These are phyloP conservation scores for Aspidoscelis tigris DNA, from an alignment of 2,113 vertebrate species.

Conservation along the genomic window DNA sequence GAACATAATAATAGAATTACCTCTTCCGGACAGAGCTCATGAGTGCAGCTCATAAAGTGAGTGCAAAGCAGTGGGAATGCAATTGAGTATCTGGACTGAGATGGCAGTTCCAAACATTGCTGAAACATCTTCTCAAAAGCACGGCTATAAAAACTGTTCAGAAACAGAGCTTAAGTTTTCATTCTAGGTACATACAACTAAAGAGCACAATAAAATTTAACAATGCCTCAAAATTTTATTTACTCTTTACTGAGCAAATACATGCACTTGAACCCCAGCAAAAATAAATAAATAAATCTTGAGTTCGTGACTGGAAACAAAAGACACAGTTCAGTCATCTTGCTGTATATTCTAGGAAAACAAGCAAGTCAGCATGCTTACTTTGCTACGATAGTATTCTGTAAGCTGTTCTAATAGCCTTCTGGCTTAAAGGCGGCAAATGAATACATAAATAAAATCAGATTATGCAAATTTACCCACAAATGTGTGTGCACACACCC, in stretches of 20 bases:
- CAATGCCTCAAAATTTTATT: background rate
- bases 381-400: too few relatives aligned
- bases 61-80: constrained; percentile 97
- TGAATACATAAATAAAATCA: too few relatives aligned
- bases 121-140: constrained; percentile 99
- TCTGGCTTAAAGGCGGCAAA: too few relatives aligned
- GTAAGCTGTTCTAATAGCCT: background rate
- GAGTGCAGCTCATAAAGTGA: constrained; percentile 99
- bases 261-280: background rate
- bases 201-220: background rate
- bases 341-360: background rate
- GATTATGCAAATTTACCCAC: too few relatives aligned
- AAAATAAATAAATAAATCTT: background rate
- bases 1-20: constrained; percentile 73
- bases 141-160: constrained; percentile 94
- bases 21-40: constrained; percentile 97
- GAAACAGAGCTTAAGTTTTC: constrained; percentile 56
- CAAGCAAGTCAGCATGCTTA: background rate
- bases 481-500: too few relatives aligned
- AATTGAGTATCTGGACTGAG: constrained; percentile 96
- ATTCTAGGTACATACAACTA: constrained; percentile 6
- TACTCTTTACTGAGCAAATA: background rate
- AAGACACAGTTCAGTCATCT: background rate
- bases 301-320: background rate
- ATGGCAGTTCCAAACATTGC: constrained; percentile 97